Conservation (phyloP, 1,140 invertebrate genomes). For the Chrysopa pallens region DNA sequence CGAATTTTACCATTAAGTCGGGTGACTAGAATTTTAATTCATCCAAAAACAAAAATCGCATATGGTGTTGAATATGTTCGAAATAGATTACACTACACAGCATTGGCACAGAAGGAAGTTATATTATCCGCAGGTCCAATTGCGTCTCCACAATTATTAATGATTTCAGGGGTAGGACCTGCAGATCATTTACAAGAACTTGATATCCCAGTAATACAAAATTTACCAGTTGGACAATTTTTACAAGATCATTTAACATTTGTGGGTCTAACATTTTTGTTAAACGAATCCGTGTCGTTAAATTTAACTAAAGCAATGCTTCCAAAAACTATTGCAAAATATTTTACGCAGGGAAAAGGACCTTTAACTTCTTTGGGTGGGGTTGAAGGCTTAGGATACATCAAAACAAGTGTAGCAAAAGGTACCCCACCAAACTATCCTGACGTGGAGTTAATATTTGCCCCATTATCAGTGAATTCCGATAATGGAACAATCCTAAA, state of each 20-base stretch:
- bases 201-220: conserved; percentile 28
- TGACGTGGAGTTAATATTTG: conserved; percentile 39
- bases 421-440: conserved; percentile 28
- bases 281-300: conserved; percentile 15
- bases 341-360: conserved; percentile 19
- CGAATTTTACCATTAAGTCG: conserved; percentile 25
- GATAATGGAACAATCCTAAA: conserved; percentile 12
- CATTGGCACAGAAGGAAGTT: conserved; percentile 32
- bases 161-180: conserved; percentile 62
- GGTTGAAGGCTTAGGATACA: conserved; percentile 31
- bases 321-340: conserved; percentile 18
- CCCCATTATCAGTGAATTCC: conserved; percentile 18
- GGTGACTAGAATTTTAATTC: conserved; percentile 16
- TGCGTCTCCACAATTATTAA: conserved; percentile 49
- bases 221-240: conserved; percentile 31
- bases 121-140: conserved; percentile 38
- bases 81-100: conserved; percentile 15
- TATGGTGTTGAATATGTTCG: conserved; percentile 25
- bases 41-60: conserved; percentile 15
- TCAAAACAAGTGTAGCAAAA: conserved; percentile 22
- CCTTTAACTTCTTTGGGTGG: conserved; percentile 21
- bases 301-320: conserved; percentile 23
- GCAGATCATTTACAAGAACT: conserved; percentile 37
- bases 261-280: conserved; percentile 23
- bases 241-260: conserved; percentile 35